phyloP scores from a whole-genome alignment of 2,888 invertebrate genomes.

The Apotomis betuletana region DNA sequence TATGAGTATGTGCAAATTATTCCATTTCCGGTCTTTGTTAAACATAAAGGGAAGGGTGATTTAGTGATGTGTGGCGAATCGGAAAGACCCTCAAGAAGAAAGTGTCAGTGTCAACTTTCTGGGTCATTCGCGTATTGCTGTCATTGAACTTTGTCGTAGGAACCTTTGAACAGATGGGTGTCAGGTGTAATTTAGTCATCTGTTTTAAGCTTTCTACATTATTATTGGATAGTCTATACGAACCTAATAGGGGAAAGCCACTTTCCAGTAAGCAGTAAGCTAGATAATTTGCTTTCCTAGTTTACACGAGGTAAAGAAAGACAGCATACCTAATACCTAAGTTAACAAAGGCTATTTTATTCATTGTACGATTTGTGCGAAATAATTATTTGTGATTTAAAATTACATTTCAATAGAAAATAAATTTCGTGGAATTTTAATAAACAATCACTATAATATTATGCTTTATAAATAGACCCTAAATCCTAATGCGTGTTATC shows the following conservation, averaged over 20 bases:
- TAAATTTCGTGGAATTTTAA: no score
- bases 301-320: slow-evolving; percentile 15
- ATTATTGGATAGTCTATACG: slow-evolving; percentile 21
- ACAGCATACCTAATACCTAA: background rate
- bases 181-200: slow-evolving; percentile 55
- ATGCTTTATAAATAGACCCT: no score
- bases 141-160: slow-evolving; percentile 70
- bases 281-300: slow-evolving; percentile 13
- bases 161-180: slow-evolving; percentile 57
- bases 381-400: no score
- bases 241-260: slow-evolving; percentile 22
- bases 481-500: no score
- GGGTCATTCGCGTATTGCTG: slow-evolving; percentile 75
- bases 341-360: slow-evolving; percentile 3
- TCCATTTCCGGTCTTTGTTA: slow-evolving; percentile 47
- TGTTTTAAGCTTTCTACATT: slow-evolving; percentile 37
- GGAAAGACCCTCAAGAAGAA: slow-evolving; percentile 74
- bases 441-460: no score
- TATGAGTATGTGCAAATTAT: slow-evolving; percentile 20
- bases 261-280: slow-evolving; percentile 21
- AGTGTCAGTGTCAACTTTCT: slow-evolving; percentile 76
- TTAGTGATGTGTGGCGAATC: slow-evolving; percentile 66
- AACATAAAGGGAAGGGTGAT: slow-evolving; percentile 54
- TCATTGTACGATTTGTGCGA: background rate
- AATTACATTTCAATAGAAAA: no score